Evolutionary conservation across 2,797 vertebrate species (phyloP), one percentile per base, ranked within the genome.

Genomic region (Rhynchonycteris naso): DNA sequence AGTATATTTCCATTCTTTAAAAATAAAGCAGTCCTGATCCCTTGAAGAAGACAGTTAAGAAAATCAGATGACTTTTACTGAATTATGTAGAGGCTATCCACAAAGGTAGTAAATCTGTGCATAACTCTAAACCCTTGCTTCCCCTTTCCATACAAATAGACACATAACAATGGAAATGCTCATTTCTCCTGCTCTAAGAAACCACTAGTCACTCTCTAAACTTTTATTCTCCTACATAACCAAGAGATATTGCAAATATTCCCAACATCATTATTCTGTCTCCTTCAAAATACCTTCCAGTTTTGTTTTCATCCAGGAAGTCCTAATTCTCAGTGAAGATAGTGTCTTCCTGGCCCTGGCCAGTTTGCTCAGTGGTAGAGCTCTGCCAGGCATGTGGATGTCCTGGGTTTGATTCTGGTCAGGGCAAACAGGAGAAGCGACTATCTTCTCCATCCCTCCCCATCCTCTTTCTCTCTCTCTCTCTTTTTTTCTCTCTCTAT

Each of bases 31-130:
- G 33, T 2, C n/a, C 1, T 52, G 15, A 90, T 88, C 19, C 15
- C 72, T 84, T 88, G 68, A 96, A 93, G 72, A 96, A 85, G 30
- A 92, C 75, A 96, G 72, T 82, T 59, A 90, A 92, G 68, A 59
- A 94, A 93, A 90, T 87, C 24, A 78, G 80, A 63, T 14, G 63
- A 33, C 12, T 91, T 81, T 93, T 90, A 78, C 52, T 89, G 96
- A 94, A 35, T 66, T 69, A 11, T 15, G 21, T 33, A 66, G 14
- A 7, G 24, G 59, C 8, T 65, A 18, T 78, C 14, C 85, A 79
- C 81, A 88, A 30, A 93, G 63, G 56, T 43, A 85, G 9, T 65
- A 95, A 93, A 91, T 93, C 68, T 78, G 8, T 38, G 26, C 21
- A 15, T n/a, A 86, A 59, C 33, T 71, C 63, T 65, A 75, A 90